These are phyloP conservation scores for Drosophila fuyamai DNA, from an alignment of 1,140 invertebrate species.

Conservation along the genomic window DNA sequence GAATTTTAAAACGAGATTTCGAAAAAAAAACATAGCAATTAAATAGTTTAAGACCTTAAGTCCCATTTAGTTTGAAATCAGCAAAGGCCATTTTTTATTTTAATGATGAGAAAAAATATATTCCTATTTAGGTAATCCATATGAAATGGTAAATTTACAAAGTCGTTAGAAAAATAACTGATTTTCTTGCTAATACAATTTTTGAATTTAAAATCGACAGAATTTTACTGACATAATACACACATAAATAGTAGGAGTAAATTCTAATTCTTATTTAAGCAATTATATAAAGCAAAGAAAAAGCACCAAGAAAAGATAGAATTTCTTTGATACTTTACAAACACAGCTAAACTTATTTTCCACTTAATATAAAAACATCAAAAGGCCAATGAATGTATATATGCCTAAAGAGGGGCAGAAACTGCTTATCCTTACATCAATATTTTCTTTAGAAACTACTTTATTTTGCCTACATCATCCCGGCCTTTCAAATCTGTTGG, in stretches of 20 bases:
- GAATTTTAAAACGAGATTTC: neutral
- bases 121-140: too few species aligned
- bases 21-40: conserved; percentile 3
- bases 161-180: too few species aligned
- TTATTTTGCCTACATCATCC: neutral
- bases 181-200: too few species aligned
- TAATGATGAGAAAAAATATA: too few species aligned
- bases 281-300: too few species aligned
- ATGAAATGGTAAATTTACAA: too few species aligned
- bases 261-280: too few species aligned
- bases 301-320: too few species aligned
- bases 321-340: neutral
- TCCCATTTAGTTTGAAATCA: conserved; percentile 1
- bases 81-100: neutral
- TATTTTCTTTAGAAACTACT: conserved; percentile 19
- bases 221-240: too few species aligned
- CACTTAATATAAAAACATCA: neutral
- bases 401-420: neutral
- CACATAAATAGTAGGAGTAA: too few species aligned
- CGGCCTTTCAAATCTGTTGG: conserved; percentile 3
- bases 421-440: neutral
- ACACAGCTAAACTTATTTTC: neutral
- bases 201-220: too few species aligned
- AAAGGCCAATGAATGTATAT: neutral
- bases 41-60: conserved; percentile 9